These are phyloP conservation scores for Cosmopolites sordidus DNA, from an alignment of 2,888 invertebrate genomes.

Conservation along the genomic window DNA sequence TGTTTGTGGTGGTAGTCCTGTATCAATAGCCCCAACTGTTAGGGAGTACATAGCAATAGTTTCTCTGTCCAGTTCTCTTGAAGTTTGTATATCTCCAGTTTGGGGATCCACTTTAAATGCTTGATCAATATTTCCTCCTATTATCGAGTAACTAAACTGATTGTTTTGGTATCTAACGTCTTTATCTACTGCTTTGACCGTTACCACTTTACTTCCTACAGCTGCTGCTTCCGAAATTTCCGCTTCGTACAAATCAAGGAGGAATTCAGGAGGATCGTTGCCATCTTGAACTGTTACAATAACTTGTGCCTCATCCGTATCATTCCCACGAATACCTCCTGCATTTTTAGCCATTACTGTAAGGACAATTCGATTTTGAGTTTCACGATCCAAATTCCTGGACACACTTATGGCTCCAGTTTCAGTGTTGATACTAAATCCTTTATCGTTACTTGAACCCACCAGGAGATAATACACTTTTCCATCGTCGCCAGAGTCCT, in stretches of 20 bases:
- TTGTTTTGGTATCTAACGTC: conserved; percentile 88
- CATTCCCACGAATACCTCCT: conserved; percentile 90
- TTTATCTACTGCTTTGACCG: conserved; percentile 84
- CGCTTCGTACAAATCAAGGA: conserved; percentile 72
- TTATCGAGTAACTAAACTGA: conserved; percentile 86
- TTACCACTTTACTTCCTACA: conserved; percentile 68
- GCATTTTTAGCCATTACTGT: conserved; percentile 93
- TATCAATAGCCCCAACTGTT: conserved; percentile 83
- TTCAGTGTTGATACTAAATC: conserved; percentile 80
- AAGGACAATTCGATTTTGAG: conserved; percentile 81
- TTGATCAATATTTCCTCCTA: conserved; percentile 77
- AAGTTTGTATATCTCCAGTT: conserved; percentile 76
- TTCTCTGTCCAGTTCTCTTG: conserved; percentile 76
- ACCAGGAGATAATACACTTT: conserved; percentile 88
- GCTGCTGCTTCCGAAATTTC: conserved; percentile 75
- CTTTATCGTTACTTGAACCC: conserved; percentile 83
- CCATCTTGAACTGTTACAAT: conserved; percentile 92
- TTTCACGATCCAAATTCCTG: conserved; percentile 77
- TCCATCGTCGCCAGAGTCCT: conserved; percentile 83
- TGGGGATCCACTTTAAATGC: conserved; percentile 86
- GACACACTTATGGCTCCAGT: conserved; percentile 82
- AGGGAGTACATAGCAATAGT: conserved; percentile 68
- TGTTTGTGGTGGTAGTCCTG: conserved; percentile 84
- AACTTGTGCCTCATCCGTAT: conserved; percentile 92
- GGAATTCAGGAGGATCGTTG: conserved; percentile 92